Base-by-base conservation (phyloP, 2,888 invertebrate species). In the Watsonalla cultraria region DNA sequence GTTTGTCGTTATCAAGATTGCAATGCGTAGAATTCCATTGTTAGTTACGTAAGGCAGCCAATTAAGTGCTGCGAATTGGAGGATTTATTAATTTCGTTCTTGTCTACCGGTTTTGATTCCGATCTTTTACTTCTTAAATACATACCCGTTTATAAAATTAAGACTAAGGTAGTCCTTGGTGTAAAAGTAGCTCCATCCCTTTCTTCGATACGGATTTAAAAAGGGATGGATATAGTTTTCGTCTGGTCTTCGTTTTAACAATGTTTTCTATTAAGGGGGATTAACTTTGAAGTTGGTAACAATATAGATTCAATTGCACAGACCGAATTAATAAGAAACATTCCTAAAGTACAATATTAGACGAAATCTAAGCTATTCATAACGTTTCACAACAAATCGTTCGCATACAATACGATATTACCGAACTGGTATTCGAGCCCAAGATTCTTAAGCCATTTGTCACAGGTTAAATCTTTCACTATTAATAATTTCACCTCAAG, bases 1-100 rank as follows among this genome's bases (percentile, higher is more conserved):
- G 82, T 79, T 82, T 76, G 62, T 66, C 51, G 55, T 58, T 79
- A 84, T 84, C 84, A 71, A 76, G 82, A 85, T 85, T 68, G 62
- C 59, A 70, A 84, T 84, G 76, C 74, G 72, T 75, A 78, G 68
- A 70, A 75, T 76, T 73, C 71, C 70, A 70, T 75, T 76, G 66
- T 68, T 70, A 71, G 66, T 73, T 71, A 74, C 72, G 70, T 72
- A 71, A 76, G 68, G 53, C 51, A 58, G 52, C 53, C 60, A 49
- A 49, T 49, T 49, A 49, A 49, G 37, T 37, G 37, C 15, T 15
- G 49, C 49, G 15, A 49, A 49, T 39, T 49, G 49, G 14, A 14
- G 49, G 37, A 49, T 49, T 49, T 37, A 42, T 42, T 49, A 37
- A 49, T 49, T 49, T 49, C 37, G 9, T 49, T 49, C 37, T 14